phyloP scores from a whole-genome alignment of 2,797 vertebrate species.

The Cheirogaleus major region DNA sequence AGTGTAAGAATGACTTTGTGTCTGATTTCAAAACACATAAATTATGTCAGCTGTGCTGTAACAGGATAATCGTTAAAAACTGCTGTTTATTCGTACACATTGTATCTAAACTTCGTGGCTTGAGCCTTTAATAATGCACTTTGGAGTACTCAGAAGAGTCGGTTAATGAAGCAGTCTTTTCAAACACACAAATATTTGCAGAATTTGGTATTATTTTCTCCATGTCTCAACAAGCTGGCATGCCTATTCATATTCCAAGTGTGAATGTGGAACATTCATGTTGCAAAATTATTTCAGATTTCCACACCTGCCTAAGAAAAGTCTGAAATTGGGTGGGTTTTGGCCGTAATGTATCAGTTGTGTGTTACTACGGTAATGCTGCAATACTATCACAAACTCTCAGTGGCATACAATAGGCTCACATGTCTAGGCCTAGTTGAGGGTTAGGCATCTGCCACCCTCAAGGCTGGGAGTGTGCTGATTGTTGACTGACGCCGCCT shows the following conservation, averaged over 20 bases:
- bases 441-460: too few relatives aligned
- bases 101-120: neutral
- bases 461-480: accelerated
- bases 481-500: neutral
- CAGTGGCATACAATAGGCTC: neutral
- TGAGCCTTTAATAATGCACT: neutral
- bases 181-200: neutral
- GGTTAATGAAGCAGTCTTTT: neutral
- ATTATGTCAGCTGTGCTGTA: neutral
- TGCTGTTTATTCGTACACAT: neutral
- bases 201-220: neutral
- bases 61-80: neutral
- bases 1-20: neutral
- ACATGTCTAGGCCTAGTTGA: neutral
- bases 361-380: neutral
- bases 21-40: neutral
- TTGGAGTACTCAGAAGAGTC: neutral
- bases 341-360: neutral
- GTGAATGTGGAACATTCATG: neutral
- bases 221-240: neutral
- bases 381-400: neutral
- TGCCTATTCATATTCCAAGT: neutral
- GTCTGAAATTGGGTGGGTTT: neutral
- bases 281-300: neutral
- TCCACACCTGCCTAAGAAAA: neutral